Percentiles rank a stretch among this genome's conserved stretches.
Conservation (phyloP, 2,113 vertebrate species). For the Solenodon paradoxus region DNA sequence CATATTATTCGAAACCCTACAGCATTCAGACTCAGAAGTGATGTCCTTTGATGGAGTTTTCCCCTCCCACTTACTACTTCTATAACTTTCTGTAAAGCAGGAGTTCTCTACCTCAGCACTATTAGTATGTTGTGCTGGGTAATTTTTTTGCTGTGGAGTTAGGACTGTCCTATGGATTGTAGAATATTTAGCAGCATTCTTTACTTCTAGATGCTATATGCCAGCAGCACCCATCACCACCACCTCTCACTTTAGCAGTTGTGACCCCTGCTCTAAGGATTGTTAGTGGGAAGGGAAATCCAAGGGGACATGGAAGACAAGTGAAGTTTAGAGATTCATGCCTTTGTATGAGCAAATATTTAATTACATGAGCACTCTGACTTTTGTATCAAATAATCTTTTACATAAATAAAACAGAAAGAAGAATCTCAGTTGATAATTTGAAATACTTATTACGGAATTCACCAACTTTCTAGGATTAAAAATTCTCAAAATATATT, state of each 20-base stretch:
- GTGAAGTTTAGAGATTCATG: not conserved
- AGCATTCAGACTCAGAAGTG: not conserved
- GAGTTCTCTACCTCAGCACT: not conserved
- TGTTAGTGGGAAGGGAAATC: not conserved
- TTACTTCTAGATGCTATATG: not conserved
- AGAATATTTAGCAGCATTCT: not conserved
- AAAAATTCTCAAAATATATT: conserved; percentile 31
- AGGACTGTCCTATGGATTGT: not conserved
- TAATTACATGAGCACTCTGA: not conserved
- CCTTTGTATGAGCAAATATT: not conserved
- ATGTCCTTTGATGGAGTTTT: not conserved
- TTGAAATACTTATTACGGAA: conserved; percentile 46
- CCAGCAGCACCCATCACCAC: too few species aligned
- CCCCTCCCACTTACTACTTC: not conserved
- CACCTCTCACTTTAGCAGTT: not conserved
- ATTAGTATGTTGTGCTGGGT: not conserved
- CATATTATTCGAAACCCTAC: not conserved
- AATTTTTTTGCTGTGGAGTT: not conserved
- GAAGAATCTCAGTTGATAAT: not conserved
- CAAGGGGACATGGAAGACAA: not conserved
- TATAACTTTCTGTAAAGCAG: not conserved
- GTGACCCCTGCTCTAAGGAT: not conserved
- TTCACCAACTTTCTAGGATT: not conserved
- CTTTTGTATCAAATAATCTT: not conserved
- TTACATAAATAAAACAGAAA: not conserved